phyloP scores from a whole-genome alignment of 2,113 vertebrate species.

The human region DNA sequence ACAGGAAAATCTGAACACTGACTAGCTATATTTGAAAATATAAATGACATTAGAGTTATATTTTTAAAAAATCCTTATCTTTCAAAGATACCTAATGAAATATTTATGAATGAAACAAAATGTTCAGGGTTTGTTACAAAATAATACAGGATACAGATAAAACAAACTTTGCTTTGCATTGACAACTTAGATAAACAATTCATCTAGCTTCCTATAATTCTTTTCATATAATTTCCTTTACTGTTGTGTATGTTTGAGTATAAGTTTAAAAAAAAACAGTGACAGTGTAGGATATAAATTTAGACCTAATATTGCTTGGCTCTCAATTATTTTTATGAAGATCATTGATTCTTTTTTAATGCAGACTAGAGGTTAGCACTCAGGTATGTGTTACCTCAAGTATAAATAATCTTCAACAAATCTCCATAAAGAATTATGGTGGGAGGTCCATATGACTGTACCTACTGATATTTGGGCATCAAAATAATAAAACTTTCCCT shows the following conservation, averaged over 20 bases:
- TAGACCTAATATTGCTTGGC: background rate
- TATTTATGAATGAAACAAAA: constrained; percentile 10
- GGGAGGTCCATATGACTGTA: background rate
- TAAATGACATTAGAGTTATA: background rate
- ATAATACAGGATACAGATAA: background rate
- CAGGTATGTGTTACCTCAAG: background rate
- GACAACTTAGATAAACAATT: background rate
- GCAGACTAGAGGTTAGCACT: background rate
- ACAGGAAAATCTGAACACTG: background rate
- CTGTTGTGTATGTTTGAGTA: background rate
- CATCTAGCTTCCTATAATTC: background rate
- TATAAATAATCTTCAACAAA: background rate
- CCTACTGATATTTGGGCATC: background rate
- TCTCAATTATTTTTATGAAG: constrained; percentile 11
- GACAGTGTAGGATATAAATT: background rate
- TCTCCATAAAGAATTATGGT: background rate
- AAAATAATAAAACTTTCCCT: constrained; percentile 26
- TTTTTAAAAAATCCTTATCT: background rate
- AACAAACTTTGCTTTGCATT: background rate
- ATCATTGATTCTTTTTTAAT: constrained; percentile 18
- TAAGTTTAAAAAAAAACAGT: background rate
- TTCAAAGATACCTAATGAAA: constrained; percentile 14
- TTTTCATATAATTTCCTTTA: background rate
- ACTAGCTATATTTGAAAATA: constrained; percentile 3
- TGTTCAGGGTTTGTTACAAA: constrained; percentile 33